Evolutionary conservation across 2,888 invertebrate genomes (phyloP).

Genomic region (Brachyptera putata): DNA sequence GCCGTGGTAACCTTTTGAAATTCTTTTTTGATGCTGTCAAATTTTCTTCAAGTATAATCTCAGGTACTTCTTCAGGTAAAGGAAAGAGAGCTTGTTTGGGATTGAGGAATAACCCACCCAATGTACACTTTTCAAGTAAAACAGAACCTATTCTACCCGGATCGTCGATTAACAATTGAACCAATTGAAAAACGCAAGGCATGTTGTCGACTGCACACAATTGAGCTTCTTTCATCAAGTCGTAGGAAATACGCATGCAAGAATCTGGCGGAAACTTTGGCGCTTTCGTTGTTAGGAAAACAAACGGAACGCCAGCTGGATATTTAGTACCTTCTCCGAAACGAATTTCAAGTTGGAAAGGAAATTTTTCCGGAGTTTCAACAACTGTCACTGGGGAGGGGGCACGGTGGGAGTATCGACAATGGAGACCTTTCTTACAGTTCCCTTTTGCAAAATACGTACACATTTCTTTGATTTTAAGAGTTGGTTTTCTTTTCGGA

Average conservation of each 20-base stretch:
- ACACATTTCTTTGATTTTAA: conserved; percentile 15
- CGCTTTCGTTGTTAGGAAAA: conserved; percentile 62
- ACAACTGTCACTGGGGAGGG: conserved; percentile 35
- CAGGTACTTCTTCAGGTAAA: not conserved
- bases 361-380: conserved; percentile 41
- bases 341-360: conserved; percentile 67
- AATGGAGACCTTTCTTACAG: conserved; percentile 70
- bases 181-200: conserved; percentile 52
- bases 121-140: conserved; percentile 48
- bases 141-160: conserved; percentile 52
- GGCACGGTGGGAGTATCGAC: conserved; percentile 66
- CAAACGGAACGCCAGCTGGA: conserved; percentile 67
- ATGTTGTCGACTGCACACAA: conserved; percentile 61
- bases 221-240: conserved; percentile 64
- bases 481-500: conserved; percentile 11
- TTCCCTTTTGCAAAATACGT: conserved; percentile 54
- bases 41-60: not conserved
- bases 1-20: not conserved
- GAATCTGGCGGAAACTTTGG: conserved; percentile 57
- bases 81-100: conserved; percentile 52
- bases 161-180: conserved; percentile 58
- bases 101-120: conserved; percentile 46
- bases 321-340: conserved; percentile 65
- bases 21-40: not conserved
- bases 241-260: conserved; percentile 61